phyloP scores from a whole-genome alignment of 1,140 invertebrate species.

The Microplitis demolitor region DNA sequence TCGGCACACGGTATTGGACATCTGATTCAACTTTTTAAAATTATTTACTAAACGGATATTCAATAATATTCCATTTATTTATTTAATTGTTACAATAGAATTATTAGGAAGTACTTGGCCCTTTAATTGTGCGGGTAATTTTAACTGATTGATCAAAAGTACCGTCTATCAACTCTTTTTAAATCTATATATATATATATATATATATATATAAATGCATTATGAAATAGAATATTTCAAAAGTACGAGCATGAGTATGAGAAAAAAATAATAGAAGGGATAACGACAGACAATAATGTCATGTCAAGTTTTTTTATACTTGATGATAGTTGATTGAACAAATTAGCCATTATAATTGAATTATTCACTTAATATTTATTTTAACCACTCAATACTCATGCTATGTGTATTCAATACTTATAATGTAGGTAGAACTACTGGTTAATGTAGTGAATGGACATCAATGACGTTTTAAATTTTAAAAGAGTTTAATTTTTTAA shows the following conservation, averaged over 20 bases:
- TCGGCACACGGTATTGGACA: neutral
- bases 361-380: too few species aligned
- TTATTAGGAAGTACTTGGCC: conserved; percentile 5
- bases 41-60: neutral
- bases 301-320: conserved; percentile 1
- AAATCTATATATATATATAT: neutral
- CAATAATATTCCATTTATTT: neutral
- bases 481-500: too few species aligned
- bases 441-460: too few species aligned
- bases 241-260: neutral
- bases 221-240: conserved; percentile 18
- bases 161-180: conserved; percentile 39
- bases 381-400: too few species aligned
- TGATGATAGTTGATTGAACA: conserved; percentile 6
- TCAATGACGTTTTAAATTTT: too few species aligned
- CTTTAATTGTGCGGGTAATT: conserved; percentile 27
- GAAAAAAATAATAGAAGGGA: neutral
- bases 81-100: neutral
- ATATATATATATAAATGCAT: neutral
- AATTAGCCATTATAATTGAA: neutral
- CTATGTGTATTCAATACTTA: too few species aligned
- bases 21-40: neutral
- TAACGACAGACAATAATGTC: neutral
- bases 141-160: conserved; percentile 43
- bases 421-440: too few species aligned